Conservation (phyloP, 2,888 invertebrate species). For the Chaitophorus viminalis region DNA sequence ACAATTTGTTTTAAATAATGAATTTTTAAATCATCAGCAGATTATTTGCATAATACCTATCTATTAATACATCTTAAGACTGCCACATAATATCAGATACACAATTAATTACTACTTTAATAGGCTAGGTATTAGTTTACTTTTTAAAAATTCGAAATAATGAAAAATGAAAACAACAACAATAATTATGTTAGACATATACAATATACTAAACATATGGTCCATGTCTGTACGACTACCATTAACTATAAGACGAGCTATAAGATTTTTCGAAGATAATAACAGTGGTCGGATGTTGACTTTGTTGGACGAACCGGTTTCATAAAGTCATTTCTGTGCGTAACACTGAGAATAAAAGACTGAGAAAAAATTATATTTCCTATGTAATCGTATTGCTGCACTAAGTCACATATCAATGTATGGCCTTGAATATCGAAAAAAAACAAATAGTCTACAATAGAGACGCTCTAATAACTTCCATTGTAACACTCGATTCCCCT, state of each 20-base stretch:
- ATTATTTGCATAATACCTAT: background rate
- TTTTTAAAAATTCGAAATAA: conserved; percentile 14
- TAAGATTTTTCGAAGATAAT: conserved; percentile 34
- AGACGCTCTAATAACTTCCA: conserved; percentile 42
- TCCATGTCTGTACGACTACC: background rate
- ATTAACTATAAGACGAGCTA: conserved; percentile 2
- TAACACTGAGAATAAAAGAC: conserved; percentile 11
- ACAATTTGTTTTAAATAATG: background rate
- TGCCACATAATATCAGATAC: too few species aligned
- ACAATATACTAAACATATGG: background rate
- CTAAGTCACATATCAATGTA: background rate
- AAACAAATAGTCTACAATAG: conserved; percentile 40
- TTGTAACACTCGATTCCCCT: conserved; percentile 38
- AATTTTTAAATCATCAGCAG: background rate
- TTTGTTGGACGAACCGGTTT: conserved; percentile 42
- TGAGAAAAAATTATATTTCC: conserved; percentile 25
- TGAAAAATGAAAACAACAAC: background rate
- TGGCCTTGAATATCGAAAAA: conserved; percentile 25
- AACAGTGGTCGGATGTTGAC: conserved; percentile 25
- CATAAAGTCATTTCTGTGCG: background rate
- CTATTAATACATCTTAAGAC: background rate
- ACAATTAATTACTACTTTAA: background rate
- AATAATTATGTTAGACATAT: background rate
- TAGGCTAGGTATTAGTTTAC: background rate
- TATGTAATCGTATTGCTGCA: conserved; percentile 36